Conservation (phyloP, 2,888 invertebrate species). For the Orchesella flavescens region DNA sequence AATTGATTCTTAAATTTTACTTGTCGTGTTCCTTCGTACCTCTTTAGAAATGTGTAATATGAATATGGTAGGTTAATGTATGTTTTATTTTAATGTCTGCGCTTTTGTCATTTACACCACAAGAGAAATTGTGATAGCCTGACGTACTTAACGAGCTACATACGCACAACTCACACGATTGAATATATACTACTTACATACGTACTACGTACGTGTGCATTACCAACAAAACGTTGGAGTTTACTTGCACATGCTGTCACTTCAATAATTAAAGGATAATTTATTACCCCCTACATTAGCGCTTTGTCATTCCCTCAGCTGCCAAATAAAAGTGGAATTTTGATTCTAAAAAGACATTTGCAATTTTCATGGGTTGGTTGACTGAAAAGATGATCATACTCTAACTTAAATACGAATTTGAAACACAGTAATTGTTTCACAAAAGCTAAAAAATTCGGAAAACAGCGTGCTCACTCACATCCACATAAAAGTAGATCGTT, state of each 20-base stretch:
- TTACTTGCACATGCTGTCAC: not conserved
- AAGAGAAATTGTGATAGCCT: no score
- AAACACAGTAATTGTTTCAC: not conserved
- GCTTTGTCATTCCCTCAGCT: not conserved
- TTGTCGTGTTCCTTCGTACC: not conserved
- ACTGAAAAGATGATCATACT: not conserved
- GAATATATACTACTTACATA: not conserved
- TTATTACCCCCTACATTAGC: conserved; percentile 18
- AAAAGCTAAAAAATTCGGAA: not conserved
- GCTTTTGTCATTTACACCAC: no score
- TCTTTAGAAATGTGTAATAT: not conserved
- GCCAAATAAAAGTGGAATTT: not conserved
- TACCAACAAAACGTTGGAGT: no score
- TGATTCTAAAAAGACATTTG: not conserved
- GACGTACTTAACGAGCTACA: not conserved
- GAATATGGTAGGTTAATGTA: no score
- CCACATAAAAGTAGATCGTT: no score
- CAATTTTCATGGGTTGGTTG: not conserved
- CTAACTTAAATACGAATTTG: not conserved
- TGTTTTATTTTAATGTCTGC: no score
- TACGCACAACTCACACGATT: not conserved
- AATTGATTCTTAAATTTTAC: not conserved
- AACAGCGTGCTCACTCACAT: not conserved
- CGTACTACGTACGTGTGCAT: no score
- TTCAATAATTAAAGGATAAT: conserved; percentile 20